These are phyloP conservation scores for Chlorospingus semifuscus DNA, from an alignment of 2,797 vertebrate species.

Conservation along the genomic window DNA sequence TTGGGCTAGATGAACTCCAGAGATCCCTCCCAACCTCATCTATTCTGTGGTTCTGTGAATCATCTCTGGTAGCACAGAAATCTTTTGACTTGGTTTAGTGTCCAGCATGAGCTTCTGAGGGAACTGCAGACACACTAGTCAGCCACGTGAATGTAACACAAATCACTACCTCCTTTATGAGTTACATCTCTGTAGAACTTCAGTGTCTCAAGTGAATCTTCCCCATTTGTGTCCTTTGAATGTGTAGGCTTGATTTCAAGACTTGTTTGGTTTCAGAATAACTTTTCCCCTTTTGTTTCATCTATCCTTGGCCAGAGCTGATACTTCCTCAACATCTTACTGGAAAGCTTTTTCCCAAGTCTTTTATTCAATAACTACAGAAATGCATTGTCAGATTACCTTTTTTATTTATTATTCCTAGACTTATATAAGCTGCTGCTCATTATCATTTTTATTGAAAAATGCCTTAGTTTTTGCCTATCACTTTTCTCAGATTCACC, in stretches of 20 bases:
- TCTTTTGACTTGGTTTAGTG: neutral
- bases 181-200: neutral
- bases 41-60: neutral
- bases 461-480: constrained; percentile 48
- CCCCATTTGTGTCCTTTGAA: neutral
- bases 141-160: neutral
- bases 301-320: neutral
- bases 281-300: neutral
- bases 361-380: constrained; percentile 38
- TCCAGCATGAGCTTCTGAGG: neutral
- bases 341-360: neutral
- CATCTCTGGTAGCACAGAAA: neutral
- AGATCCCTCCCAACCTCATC: neutral
- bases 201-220: neutral
- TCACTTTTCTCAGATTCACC: neutral
- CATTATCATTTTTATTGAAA: constrained; percentile 75
- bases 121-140: neutral
- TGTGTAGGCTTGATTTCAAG: neutral
- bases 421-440: neutral
- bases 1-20: neutral
- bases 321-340: neutral
- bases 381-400: constrained; percentile 45
- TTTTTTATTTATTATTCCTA: constrained; percentile 67
- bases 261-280: neutral
- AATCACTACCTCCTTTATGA: neutral